These are phyloP conservation scores for Dolomedes plantarius DNA, from an alignment of 2,888 invertebrate genomes.

Conservation along the genomic window DNA sequence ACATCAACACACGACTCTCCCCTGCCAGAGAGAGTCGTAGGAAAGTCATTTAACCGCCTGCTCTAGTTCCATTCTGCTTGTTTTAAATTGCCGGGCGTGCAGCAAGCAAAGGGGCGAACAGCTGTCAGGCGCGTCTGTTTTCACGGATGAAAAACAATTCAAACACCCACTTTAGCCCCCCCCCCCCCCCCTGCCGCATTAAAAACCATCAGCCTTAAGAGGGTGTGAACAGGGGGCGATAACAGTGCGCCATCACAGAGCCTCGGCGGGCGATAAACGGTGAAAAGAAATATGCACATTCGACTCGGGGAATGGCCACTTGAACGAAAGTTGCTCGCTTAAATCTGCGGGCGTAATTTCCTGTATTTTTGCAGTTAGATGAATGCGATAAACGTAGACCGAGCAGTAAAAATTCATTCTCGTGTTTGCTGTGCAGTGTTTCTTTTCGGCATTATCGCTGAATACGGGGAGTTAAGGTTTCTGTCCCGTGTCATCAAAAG, in stretches of 20 bases:
- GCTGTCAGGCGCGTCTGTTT: neutral
- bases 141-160: conserved; percentile 9
- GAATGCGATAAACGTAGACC: too few relatives aligned
- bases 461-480: too few relatives aligned
- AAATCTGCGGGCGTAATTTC: too few relatives aligned
- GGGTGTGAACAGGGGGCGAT: neutral
- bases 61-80: neutral
- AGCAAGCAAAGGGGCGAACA: neutral
- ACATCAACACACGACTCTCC: neutral
- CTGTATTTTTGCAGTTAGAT: too few relatives aligned
- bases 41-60: neutral
- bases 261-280: neutral
- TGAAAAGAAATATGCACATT: too few relatives aligned
- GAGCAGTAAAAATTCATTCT: too few relatives aligned
- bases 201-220: neutral
- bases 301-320: too few relatives aligned
- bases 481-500: too few relatives aligned
- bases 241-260: neutral
- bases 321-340: too few relatives aligned
- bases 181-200: neutral
- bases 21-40: neutral
- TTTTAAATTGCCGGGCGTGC: neutral
- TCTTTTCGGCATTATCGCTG: too few relatives aligned
- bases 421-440: too few relatives aligned
- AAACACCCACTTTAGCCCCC: conserved; percentile 5